Base-by-base conservation (phyloP, 2,888 invertebrate species). In the Xanthia togata region DNA sequence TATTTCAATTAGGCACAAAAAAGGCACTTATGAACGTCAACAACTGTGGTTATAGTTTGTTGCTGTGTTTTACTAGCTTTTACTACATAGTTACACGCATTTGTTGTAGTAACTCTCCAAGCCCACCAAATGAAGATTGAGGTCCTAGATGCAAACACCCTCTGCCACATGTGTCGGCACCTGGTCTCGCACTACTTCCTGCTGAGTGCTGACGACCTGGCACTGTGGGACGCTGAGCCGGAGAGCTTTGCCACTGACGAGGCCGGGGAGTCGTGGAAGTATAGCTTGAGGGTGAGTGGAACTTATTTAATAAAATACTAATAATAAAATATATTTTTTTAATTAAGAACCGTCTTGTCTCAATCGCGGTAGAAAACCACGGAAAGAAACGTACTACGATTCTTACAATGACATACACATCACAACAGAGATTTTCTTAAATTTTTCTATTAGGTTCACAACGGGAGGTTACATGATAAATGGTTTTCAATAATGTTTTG, bases 221-320 rank as follows among this genome's bases (percentile, higher is more conserved):
- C 98, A 70, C 96, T 98, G 75, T 99, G 99, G 99, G 98, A 98
- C 90, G 97, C 98, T 0, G 98, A 99, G 94, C 99, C 99, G 0
- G 99, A 99, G 95, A 98, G 98, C 86, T 99, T 98, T 93, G 98
- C 98, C 91, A 98, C 98, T 62, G 98, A 98, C 90, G 99, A 99
- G 93, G 97, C 98, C 20, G 99, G 99, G 0, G 99, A 99, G 93
- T 98, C 98, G n/a, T 99, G 99, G 98, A 99, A 99, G 92, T 99
- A 99, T 92, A 98, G 98, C 90, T 96, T 99, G 81, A 97, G 98
- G 97, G 98, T 98, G 94, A 96, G 97, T 75, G 9, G n/a, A 26
- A n/a, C 12, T 38, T 6, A 17, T 53, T 53, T 17, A 3, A 59
- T 31, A 59, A 2, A 59, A 31, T 31, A 55, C 5, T 14, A 26